Base-by-base conservation (phyloP, 2,797 vertebrate species). In the Naso thynnoides region DNA sequence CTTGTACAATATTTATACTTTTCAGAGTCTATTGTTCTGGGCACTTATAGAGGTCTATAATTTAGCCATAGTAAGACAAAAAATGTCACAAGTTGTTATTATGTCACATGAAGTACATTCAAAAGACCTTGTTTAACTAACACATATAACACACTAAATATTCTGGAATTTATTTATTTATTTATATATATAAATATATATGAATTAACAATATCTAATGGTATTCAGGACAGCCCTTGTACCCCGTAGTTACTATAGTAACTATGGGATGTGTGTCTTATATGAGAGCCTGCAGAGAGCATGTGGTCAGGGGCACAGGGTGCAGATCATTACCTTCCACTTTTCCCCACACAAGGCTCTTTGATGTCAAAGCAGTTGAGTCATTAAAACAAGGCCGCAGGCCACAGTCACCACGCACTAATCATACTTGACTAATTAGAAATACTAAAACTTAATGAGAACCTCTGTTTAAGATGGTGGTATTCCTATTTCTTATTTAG, bases 401-500 rank as follows among this genome's bases (percentile, higher is more conserved):
- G 85, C 82, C 67, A 65, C 70, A 75, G 58, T n/a, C 63, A 62
- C 45, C 60, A 53, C 31, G 50, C 24, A 38, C 44, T 73, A 56
- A 85, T 79, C 18, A 65, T 26, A 50, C 64, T 52, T 56, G 33
- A 80, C 82, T 89, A 84, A 91, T 87, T 81, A 76, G 27, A 76
- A 74, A 70, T 36, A 59, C 16, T 62, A 60, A 76, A 78, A 63
- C 29, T 56, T 64, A 6, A 52, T 38, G 7, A 62, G 62, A 73
- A 59, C 47, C 39, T 27, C 5, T 13, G 61, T 69, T 66, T 26
- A 62, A 31, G 42, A 54, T 61, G 1, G 29, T 39, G 29, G 33
- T 1, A 41, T 21, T 61, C 8, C 24, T 33, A 19, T 42, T 60
- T 60, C 36, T 57, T 52, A 14, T 16, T 47, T 70, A 16, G 66